Conservation (phyloP, 2,113 vertebrate genomes). For the Coreoperca whiteheadi region DNA sequence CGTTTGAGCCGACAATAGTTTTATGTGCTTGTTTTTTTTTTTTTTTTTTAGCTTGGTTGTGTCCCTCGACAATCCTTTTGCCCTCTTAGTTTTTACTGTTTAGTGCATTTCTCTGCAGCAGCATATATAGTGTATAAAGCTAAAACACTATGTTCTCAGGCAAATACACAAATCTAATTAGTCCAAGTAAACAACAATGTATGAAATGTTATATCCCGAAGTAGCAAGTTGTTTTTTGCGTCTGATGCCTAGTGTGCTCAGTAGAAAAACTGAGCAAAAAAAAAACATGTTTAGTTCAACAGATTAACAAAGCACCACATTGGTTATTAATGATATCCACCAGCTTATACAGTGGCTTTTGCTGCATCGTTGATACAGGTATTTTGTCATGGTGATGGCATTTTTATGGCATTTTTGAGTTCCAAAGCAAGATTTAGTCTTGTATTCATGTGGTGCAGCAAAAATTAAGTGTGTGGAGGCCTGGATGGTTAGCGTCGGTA, state of each 20-base stretch:
- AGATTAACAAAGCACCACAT: background rate
- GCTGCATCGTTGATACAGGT: background rate
- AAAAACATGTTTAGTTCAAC: conserved; percentile 22
- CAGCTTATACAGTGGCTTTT: background rate
- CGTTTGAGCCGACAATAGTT: background rate
- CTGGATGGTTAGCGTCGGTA: background rate
- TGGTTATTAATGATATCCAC: conserved; percentile 5
- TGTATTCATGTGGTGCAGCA: background rate
- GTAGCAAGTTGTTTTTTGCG: background rate
- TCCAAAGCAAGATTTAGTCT: background rate
- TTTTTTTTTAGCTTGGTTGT: background rate
- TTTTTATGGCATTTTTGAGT: background rate
- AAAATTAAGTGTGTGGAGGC: background rate
- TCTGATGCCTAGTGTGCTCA: background rate
- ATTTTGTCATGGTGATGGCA: background rate
- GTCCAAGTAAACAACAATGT: background rate
- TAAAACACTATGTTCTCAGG: background rate
- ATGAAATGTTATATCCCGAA: conserved; percentile 8
- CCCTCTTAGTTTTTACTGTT: background rate
- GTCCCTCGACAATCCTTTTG: background rate
- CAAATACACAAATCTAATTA: conserved; percentile 6
- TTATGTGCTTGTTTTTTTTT: background rate
- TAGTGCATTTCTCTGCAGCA: background rate
- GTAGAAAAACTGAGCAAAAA: too few species aligned
- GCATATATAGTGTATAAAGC: conserved; percentile 15